These are phyloP conservation scores for Xestia c-nigrum DNA, from an alignment of 2,888 invertebrate species.

Conservation along the genomic window DNA sequence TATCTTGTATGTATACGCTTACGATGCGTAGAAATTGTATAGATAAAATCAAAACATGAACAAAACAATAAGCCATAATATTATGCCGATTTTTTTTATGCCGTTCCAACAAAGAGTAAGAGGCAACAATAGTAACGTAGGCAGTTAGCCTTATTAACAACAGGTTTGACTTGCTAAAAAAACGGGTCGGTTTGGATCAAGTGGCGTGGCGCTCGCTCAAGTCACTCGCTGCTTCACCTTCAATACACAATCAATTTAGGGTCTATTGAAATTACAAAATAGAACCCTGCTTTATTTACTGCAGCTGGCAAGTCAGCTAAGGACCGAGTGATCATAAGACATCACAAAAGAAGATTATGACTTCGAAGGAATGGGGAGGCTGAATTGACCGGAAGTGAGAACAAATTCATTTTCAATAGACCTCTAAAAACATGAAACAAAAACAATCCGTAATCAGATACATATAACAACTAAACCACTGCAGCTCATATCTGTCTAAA, in stretches of 20 bases:
- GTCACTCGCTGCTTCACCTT: constrained; percentile 50
- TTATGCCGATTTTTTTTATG: constrained; percentile 56
- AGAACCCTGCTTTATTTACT: background rate
- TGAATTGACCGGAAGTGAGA: background rate
- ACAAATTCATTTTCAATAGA: constrained; percentile 5
- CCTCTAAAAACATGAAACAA: background rate
- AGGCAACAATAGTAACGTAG: constrained; percentile 58
- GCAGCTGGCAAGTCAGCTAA: background rate
- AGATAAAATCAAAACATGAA: constrained; percentile 53
- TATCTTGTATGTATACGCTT: constrained; percentile 8
- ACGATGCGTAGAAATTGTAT: constrained; percentile 30
- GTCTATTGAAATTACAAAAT: constrained; percentile 6
- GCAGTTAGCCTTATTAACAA: constrained; percentile 59
- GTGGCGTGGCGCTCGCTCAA: constrained; percentile 37
- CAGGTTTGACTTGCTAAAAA: constrained; percentile 61
- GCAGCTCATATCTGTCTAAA: background rate
- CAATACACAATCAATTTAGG: constrained; percentile 40
- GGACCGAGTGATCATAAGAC: background rate
- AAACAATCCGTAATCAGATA: constrained; percentile 3
- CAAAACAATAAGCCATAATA: constrained; percentile 52
- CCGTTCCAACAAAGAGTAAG: constrained; percentile 48
- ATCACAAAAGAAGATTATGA: background rate
- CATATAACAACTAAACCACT: background rate
- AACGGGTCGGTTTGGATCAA: constrained; percentile 51
- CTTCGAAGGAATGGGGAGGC: background rate